A percentile compares a stretch with the other conserved stretches of the same genome.
Evolutionary conservation across 1,140 invertebrate genomes (phyloP).

Genomic region (Adelges cooleyi): DNA sequence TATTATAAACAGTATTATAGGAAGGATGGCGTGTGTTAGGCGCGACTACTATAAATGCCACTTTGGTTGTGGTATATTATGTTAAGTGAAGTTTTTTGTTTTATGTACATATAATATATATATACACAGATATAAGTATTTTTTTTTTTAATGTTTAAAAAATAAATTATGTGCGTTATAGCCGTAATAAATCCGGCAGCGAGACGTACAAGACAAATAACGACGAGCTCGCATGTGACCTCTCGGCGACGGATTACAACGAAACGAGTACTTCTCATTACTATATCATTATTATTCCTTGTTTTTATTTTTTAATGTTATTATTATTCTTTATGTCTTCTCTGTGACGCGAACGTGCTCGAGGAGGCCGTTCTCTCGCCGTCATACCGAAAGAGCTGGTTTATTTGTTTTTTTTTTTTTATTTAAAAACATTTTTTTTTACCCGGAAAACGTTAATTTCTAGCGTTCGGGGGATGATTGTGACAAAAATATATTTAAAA

Average conservation of each 20-base stretch:
- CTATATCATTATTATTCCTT: constrained; percentile 11
- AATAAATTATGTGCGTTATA: constrained; percentile 24
- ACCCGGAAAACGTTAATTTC: too few species aligned
- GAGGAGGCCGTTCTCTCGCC: too few species aligned
- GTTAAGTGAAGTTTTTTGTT: constrained; percentile 19
- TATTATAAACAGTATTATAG: not conserved
- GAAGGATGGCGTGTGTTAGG: too few species aligned
- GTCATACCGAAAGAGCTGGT: too few species aligned
- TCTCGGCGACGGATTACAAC: constrained; percentile 21
- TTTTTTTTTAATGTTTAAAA: constrained; percentile 23
- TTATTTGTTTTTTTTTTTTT: too few species aligned
- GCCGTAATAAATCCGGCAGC: constrained; percentile 25
- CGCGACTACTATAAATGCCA: too few species aligned
- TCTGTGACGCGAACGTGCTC: too few species aligned
- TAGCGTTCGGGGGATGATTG: too few species aligned
- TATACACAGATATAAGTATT: not conserved
- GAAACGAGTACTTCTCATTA: constrained; percentile 22
- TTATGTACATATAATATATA: too few species aligned
- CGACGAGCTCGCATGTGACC: constrained; percentile 22
- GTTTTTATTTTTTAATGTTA: constrained; percentile 8
- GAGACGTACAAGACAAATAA: constrained; percentile 21
- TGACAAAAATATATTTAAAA: too few species aligned
- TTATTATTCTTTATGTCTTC: constrained; percentile 10
- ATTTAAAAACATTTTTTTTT: too few species aligned
- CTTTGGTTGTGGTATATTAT: not conserved